Percentiles rank a stretch among this genome's conserved stretches.
Evolutionary conservation across 2,888 invertebrate species (phyloP).

Genomic region (Gastrophysa polygoni): DNA sequence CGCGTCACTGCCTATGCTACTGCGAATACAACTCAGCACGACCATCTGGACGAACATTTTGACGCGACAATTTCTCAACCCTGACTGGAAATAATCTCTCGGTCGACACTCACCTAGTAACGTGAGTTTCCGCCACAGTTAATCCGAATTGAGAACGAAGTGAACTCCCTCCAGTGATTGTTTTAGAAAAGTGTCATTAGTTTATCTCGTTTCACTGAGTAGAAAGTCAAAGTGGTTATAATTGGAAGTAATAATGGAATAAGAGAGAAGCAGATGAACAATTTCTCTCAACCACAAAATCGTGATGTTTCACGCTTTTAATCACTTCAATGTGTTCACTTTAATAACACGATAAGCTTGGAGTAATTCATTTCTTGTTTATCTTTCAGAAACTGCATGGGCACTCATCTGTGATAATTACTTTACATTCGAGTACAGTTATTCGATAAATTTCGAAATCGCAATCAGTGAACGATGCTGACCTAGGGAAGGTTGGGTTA

Average conservation of each 20-base stretch:
- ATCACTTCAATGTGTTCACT: constrained; percentile 12
- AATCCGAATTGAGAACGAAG: constrained; percentile 50
- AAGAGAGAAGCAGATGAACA: constrained; percentile 19
- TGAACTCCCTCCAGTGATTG: constrained; percentile 39
- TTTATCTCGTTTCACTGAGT: constrained; percentile 35
- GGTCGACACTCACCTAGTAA: constrained; percentile 39
- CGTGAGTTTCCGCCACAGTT: constrained; percentile 50
- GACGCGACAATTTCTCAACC: constrained; percentile 38
- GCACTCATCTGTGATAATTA: too few relatives aligned
- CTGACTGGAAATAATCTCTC: constrained; percentile 44
- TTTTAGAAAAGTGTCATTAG: constrained; percentile 39
- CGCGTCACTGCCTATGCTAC: constrained; percentile 14
- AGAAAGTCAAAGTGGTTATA: constrained; percentile 24
- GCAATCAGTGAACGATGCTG: too few relatives aligned
- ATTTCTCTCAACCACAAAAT: constrained; percentile 31
- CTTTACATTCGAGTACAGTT: too few relatives aligned
- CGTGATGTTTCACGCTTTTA: constrained; percentile 31
- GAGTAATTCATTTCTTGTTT: neutral
- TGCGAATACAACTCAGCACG: constrained; percentile 17
- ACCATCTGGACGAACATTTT: constrained; percentile 40
- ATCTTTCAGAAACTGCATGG: too few relatives aligned
- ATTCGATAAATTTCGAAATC: too few relatives aligned
- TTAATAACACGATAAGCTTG: neutral
- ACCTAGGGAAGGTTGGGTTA: too few relatives aligned
- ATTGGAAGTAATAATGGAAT: constrained; percentile 25